Conservation (phyloP, 1,140 invertebrate genomes). For the Caenorhabditis remanei region DNA sequence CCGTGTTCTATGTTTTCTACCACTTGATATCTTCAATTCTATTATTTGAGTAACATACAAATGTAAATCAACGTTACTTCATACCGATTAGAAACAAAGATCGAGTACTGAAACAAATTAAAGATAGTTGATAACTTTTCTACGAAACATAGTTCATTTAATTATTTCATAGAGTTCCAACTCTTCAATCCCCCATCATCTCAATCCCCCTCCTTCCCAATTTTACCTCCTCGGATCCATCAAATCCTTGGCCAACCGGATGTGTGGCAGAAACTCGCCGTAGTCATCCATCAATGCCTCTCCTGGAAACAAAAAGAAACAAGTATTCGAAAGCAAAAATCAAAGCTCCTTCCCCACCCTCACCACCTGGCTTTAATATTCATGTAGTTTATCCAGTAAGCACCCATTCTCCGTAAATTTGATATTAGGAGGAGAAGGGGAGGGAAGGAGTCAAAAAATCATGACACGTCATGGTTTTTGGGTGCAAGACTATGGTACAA, state of each 20-base stretch:
- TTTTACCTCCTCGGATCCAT: slow-evolving; percentile 71
- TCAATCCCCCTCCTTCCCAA: not conserved
- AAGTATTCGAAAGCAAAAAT: not conserved
- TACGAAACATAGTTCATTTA: too few relatives aligned
- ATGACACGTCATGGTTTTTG: too few relatives aligned
- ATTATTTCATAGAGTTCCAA: too few relatives aligned
- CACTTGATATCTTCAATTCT: too few relatives aligned
- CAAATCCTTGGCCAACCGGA: slow-evolving; percentile 76
- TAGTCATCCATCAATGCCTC: slow-evolving; percentile 65
- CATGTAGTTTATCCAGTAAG: not conserved
- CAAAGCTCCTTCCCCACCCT: not conserved
- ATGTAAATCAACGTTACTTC: too few relatives aligned
- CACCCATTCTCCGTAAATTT: not conserved
- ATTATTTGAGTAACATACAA: too few relatives aligned
- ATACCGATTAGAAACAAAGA: too few relatives aligned
- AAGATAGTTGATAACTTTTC: too few relatives aligned
- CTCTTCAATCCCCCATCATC: not conserved
- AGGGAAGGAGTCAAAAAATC: not conserved
- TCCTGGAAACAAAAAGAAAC: slow-evolving; percentile 56
- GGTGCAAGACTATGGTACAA: too few relatives aligned
- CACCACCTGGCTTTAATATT: not conserved
- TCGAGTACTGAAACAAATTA: too few relatives aligned
- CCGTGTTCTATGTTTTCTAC: too few relatives aligned
- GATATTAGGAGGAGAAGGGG: not conserved
- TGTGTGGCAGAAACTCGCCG: slow-evolving; percentile 76